Evolutionary conservation across 2,888 invertebrate genomes (phyloP).

Genomic region (Pachliopta kotzebuea): DNA sequence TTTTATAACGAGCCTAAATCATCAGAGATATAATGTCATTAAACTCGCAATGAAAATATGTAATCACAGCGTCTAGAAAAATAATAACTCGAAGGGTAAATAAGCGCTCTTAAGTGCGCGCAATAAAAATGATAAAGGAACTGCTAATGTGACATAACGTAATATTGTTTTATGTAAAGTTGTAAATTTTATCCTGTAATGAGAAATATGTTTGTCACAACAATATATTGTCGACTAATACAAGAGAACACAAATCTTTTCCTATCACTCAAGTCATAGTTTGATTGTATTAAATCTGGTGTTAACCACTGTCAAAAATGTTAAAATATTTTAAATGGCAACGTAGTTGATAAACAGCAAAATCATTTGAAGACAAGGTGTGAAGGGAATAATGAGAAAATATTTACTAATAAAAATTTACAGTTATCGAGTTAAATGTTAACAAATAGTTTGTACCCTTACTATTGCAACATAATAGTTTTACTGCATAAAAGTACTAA

Average conservation of each 20-base stretch:
- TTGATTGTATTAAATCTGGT: no score
- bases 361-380: no score
- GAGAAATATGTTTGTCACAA: constrained; percentile 13
- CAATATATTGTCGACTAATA: background rate
- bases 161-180: constrained; percentile 20
- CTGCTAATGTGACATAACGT: constrained; percentile 33
- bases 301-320: no score
- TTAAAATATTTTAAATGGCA: no score
- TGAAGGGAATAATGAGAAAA: no score
- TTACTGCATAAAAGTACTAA: no score
- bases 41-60: constrained; percentile 22
- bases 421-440: no score
- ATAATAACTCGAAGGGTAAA: constrained; percentile 30
- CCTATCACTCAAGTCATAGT: no score
- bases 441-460: no score
- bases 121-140: constrained; percentile 35
- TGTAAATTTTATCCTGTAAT: constrained; percentile 17
- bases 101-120: constrained; percentile 30
- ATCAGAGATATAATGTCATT: constrained; percentile 23
- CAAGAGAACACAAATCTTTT: background rate
- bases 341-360: no score
- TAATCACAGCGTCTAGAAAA: constrained; percentile 16
- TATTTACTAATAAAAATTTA: no score
- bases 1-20: constrained; percentile 8
- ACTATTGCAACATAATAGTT: no score